These are phyloP conservation scores for Peucedramus taeniatus DNA, from an alignment of 2,113 vertebrate species.

Conservation along the genomic window DNA sequence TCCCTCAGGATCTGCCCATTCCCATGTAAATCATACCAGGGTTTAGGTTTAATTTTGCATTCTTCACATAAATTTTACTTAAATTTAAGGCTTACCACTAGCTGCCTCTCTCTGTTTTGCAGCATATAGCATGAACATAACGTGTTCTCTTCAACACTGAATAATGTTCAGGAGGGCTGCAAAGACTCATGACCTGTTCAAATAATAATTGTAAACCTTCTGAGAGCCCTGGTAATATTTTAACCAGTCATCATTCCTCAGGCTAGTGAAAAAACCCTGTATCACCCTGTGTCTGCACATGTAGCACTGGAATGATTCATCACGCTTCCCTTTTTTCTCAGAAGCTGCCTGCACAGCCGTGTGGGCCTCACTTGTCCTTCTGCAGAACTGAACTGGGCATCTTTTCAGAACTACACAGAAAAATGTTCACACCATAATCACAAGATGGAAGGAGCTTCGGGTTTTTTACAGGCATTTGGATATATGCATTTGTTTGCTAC, in stretches of 20 bases:
- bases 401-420: constrained; percentile 27
- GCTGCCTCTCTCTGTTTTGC: neutral
- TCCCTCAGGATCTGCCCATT: neutral
- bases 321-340: neutral
- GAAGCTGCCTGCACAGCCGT: neutral
- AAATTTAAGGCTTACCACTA: neutral
- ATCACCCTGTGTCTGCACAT: neutral
- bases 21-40: neutral
- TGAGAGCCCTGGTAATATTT: neutral
- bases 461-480: neutral
- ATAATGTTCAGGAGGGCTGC: neutral
- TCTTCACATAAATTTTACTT: neutral
- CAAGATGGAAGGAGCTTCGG: neutral
- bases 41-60: neutral
- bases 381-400: neutral
- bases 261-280: neutral
- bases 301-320: neutral
- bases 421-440: constrained; percentile 24
- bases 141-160: neutral
- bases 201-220: neutral
- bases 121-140: neutral
- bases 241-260: neutral
- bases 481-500: neutral
- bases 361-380: neutral
- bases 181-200: neutral